Percentiles rank a stretch among this genome's conserved stretches.
Evolutionary conservation across 1,140 invertebrate genomes (phyloP).

Genomic region (Drosophila saltans): DNA sequence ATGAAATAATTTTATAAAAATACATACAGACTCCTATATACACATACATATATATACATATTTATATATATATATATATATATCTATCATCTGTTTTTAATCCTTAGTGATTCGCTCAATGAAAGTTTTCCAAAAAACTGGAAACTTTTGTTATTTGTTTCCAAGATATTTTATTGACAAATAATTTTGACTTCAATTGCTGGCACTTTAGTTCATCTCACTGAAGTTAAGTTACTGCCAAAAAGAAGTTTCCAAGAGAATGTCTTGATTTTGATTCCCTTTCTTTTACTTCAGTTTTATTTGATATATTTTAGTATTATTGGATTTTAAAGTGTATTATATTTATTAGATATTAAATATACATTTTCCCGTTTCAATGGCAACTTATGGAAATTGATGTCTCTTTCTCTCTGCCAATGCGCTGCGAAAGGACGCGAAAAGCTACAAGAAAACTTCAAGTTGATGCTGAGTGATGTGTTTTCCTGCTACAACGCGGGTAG

Average conservation of each 20-base stretch:
- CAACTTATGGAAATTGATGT: constrained; percentile 80
- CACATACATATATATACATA: background rate
- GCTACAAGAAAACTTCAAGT: constrained; percentile 55
- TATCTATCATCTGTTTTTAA: too few species aligned
- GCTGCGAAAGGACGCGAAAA: constrained; percentile 37
- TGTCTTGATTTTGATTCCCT: background rate
- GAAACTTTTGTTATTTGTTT: too few species aligned
- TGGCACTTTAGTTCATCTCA: too few species aligned
- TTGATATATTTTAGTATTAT: background rate
- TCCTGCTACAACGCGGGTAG: background rate
- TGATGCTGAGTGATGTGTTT: constrained; percentile 63
- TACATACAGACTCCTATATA: constrained; percentile 23
- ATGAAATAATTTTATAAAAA: constrained; percentile 6
- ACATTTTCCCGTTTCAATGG: constrained; percentile 70
- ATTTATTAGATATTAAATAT: constrained; percentile 34
- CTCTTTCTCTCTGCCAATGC: constrained; percentile 26
- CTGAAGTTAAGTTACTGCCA: too few species aligned
- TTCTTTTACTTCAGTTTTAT: background rate
- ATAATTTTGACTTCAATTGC: background rate
- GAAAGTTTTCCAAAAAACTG: too few species aligned
- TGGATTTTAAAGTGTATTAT: constrained; percentile 2
- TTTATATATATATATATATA: too few species aligned
- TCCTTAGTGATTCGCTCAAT: too few species aligned
- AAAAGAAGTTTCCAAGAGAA: too few species aligned
- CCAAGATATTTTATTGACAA: too few species aligned